phyloP scores from a whole-genome alignment of 2,797 vertebrate genomes.

The Arremon aurantiirostris region DNA sequence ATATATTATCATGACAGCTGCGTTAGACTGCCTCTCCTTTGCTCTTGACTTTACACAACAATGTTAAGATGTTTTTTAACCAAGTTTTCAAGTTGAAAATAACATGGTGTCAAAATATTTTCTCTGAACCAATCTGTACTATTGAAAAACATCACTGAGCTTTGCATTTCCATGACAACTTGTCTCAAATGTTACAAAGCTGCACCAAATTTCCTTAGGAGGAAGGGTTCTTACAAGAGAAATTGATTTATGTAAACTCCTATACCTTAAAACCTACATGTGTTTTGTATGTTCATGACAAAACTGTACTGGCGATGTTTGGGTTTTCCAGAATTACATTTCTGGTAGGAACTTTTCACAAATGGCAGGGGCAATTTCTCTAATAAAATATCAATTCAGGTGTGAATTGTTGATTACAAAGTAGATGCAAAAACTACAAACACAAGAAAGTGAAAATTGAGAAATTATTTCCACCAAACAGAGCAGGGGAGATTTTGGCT shows the following conservation, averaged over 20 bases:
- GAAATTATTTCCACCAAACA: background rate
- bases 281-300: background rate
- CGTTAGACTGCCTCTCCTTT: conserved; percentile 39
- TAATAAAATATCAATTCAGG: background rate
- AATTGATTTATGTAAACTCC: background rate
- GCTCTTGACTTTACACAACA: conserved; percentile 67
- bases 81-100: conserved; percentile 68
- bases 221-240: conserved; percentile 11
- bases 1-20: conserved; percentile 62
- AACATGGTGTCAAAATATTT: conserved; percentile 72
- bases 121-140: conserved; percentile 67
- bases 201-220: conserved; percentile 50
- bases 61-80: conserved; percentile 65
- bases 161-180: conserved; percentile 70
- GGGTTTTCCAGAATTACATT: background rate
- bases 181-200: conserved; percentile 47
- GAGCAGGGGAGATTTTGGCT: background rate
- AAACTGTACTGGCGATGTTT: fast-evolving
- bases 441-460: background rate
- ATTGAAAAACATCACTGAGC: conserved; percentile 69
- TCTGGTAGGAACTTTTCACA: background rate
- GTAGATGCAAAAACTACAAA: background rate
- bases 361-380: background rate
- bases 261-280: background rate
- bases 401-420: background rate